Evolutionary conservation across 2,888 invertebrate genomes (phyloP).

Genomic region (Epirrita christyi): DNA sequence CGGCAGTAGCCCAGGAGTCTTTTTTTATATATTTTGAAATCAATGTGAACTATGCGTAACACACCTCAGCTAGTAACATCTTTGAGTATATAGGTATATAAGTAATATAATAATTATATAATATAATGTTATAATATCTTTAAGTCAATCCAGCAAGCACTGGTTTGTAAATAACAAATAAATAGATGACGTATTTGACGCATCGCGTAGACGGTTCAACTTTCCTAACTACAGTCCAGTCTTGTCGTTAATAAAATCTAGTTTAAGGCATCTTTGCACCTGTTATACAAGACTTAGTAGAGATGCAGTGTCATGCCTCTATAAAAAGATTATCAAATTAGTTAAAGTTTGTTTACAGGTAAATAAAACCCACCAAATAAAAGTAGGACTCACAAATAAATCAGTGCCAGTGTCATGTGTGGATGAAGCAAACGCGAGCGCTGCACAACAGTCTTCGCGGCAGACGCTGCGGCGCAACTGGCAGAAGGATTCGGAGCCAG

Average conservation of each 20-base stretch:
- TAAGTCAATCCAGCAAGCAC: too few species aligned
- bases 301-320: background rate
- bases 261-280: background rate
- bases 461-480: slow-evolving; percentile 77
- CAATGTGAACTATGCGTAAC: too few species aligned
- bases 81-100: too few species aligned
- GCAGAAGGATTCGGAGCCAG: slow-evolving; percentile 27
- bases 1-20: too few species aligned
- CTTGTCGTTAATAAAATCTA: too few species aligned
- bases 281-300: background rate
- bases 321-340: too few species aligned
- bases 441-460: slow-evolving; percentile 60
- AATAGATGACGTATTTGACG: background rate
- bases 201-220: background rate
- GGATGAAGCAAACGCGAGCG: slow-evolving; percentile 52
- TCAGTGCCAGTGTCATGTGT: slow-evolving; percentile 63
- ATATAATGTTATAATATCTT: too few species aligned
- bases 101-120: too few species aligned
- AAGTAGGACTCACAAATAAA: slow-evolving; percentile 65
- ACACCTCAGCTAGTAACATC: too few species aligned
- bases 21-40: too few species aligned
- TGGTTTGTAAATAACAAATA: too few species aligned
- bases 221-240: too few species aligned
- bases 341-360: background rate
- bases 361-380: slow-evolving; percentile 48